A percentile compares a stretch with the other conserved stretches of the same genome.
Evolutionary conservation across 2,888 invertebrate genomes (phyloP).

Genomic region (Dryobotodes eremita): DNA sequence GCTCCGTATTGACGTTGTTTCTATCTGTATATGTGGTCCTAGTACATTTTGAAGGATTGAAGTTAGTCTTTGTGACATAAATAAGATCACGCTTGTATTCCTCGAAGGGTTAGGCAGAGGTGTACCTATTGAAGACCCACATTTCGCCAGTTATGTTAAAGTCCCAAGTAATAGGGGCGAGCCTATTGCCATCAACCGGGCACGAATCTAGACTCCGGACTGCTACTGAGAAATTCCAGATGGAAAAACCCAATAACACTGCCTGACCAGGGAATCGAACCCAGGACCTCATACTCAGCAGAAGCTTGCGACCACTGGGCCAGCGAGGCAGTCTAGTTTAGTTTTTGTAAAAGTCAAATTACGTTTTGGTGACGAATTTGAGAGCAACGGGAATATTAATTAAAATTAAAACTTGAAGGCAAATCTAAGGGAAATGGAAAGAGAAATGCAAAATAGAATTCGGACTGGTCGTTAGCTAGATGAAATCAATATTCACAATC

Average conservation of each 20-base stretch:
- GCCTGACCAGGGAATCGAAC: neutral
- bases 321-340: neutral
- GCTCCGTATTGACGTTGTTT: conserved; percentile 62
- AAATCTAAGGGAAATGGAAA: neutral
- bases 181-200: neutral
- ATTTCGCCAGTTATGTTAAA: neutral
- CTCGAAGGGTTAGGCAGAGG: neutral
- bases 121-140: neutral
- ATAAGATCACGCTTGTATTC: neutral
- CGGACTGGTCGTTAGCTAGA: neutral
- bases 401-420: neutral
- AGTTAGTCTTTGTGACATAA: neutral
- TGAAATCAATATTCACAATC: conserved; percentile 20
- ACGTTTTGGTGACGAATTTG: neutral
- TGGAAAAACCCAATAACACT: neutral
- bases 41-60: neutral
- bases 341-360: neutral
- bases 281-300: neutral
- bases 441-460: neutral
- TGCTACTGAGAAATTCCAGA: neutral
- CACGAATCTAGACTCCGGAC: neutral
- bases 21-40: neutral
- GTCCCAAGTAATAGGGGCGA: neutral
- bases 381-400: neutral
- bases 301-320: neutral